phyloP scores from a whole-genome alignment of 2,113 vertebrate genomes.

The Choloepus hoffmanni region DNA sequence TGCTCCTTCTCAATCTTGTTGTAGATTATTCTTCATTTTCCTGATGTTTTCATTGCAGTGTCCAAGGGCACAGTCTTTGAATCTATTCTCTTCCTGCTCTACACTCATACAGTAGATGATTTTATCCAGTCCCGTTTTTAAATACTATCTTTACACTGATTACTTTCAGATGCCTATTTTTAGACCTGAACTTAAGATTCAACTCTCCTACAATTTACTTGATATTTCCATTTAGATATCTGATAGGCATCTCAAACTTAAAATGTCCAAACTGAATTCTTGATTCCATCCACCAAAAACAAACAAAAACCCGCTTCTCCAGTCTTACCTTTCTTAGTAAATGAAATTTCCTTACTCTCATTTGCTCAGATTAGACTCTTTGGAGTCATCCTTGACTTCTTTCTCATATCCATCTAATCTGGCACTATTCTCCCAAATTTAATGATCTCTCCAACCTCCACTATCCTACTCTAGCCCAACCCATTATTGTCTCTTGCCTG shows the following conservation, averaged over 20 bases:
- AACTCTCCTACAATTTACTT: background rate
- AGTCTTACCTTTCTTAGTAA: background rate
- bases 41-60: background rate
- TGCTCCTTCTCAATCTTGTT: background rate
- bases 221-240: background rate
- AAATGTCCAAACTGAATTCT: background rate
- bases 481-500: background rate
- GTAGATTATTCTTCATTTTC: background rate
- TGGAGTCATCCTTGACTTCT: background rate
- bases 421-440: background rate
- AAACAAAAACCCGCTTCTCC: background rate
- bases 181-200: constrained; percentile 10
- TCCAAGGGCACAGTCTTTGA: background rate
- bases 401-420: background rate
- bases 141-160: background rate
- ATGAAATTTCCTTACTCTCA: background rate
- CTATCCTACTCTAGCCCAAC: background rate
- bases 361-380: background rate
- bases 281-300: background rate
- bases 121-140: background rate
- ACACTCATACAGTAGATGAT: background rate
- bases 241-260: constrained; percentile 11
- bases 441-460: background rate
- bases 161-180: constrained; percentile 30
- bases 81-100: background rate